Evolutionary conservation across 2,797 vertebrate species (phyloP).

Genomic region (Sebastes diaconus): DNA sequence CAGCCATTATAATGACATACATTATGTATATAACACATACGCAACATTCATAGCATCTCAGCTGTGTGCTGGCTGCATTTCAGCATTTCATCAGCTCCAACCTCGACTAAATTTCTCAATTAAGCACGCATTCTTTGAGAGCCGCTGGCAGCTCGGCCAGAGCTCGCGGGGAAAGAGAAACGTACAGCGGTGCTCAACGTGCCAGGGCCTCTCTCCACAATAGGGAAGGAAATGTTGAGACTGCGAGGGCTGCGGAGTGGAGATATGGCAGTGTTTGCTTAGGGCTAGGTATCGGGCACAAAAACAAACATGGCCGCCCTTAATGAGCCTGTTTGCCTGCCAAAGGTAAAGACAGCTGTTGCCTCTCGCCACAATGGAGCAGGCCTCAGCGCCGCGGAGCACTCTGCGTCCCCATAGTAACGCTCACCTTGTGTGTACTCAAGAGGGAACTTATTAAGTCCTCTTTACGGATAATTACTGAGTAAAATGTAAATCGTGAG

Average conservation of each 20-base stretch:
- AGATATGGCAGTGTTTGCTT: slow-evolving; percentile 83
- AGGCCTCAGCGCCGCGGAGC: slow-evolving; percentile 57
- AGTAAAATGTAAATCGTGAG: slow-evolving; percentile 71
- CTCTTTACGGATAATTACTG: slow-evolving; percentile 69
- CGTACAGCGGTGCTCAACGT: slow-evolving; percentile 35
- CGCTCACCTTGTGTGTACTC: slow-evolving; percentile 69
- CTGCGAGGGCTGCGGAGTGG: slow-evolving; percentile 72
- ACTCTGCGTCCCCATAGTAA: slow-evolving; percentile 77
- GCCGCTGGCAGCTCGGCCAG: slow-evolving; percentile 59
- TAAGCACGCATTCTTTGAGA: slow-evolving; percentile 76
- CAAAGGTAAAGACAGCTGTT: slow-evolving; percentile 86
- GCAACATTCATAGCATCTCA: slow-evolving; percentile 57
- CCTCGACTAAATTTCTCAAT: slow-evolving; percentile 75
- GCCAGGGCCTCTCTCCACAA: slow-evolving; percentile 68
- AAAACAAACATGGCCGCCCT: slow-evolving; percentile 83
- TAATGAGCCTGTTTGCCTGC: slow-evolving; percentile 85
- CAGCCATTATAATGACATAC: slow-evolving; percentile 64
- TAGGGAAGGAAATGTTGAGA: slow-evolving; percentile 80
- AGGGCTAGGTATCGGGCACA: slow-evolving; percentile 82
- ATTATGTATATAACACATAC: slow-evolving; percentile 59
- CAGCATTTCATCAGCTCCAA: slow-evolving; percentile 61
- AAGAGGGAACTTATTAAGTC: slow-evolving; percentile 73
- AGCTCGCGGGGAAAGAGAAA: slow-evolving; percentile 34
- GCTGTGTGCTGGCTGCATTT: slow-evolving; percentile 37
- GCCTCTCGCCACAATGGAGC: slow-evolving; percentile 78